Percentiles rank a stretch among this genome's conserved stretches.
Conservation (phyloP, 2,797 vertebrate genomes). For the Oryzias sinensis region DNA sequence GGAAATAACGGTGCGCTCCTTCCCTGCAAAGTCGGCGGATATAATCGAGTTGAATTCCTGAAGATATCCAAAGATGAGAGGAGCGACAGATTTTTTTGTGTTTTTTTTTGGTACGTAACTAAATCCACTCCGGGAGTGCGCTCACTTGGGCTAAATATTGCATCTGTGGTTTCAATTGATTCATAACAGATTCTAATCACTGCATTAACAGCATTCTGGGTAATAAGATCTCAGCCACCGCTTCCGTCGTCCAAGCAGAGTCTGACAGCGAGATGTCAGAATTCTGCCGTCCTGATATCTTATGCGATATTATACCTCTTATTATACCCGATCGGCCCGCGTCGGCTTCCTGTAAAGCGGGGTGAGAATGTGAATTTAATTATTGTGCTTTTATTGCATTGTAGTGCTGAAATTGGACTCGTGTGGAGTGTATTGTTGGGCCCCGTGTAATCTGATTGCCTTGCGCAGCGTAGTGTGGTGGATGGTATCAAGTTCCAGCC, state of each 20-base stretch:
- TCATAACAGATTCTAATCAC: constrained; percentile 78
- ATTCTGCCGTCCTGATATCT: constrained; percentile 58
- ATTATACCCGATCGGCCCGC: constrained; percentile 62
- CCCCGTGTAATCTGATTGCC: constrained; percentile 94
- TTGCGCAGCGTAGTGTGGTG: constrained; percentile 88
- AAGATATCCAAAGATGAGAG: constrained; percentile 63
- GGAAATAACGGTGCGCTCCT: constrained; percentile 74
- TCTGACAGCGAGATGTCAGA: constrained; percentile 69
- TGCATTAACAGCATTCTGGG: constrained; percentile 74
- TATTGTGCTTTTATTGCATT: constrained; percentile 87
- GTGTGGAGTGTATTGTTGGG: constrained; percentile 87
- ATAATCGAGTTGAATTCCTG: constrained; percentile 73
- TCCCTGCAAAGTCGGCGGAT: constrained; percentile 69
- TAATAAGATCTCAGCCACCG: constrained; percentile 75
- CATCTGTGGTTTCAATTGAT: constrained; percentile 77
- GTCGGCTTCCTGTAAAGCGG: constrained; percentile 85
- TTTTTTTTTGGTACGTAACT: constrained; percentile 56
- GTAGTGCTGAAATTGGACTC: constrained; percentile 88
- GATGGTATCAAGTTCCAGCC: constrained; percentile 94
- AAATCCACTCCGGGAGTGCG: constrained; percentile 67
- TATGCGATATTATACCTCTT: constrained; percentile 59
- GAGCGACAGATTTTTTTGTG: constrained; percentile 45
- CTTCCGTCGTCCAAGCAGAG: constrained; percentile 61
- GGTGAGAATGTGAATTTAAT: constrained; percentile 86
- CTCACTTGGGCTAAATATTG: constrained; percentile 73